These are phyloP conservation scores for Cosmorhoe ocellata DNA, from an alignment of 2,888 invertebrate species.

Conservation along the genomic window DNA sequence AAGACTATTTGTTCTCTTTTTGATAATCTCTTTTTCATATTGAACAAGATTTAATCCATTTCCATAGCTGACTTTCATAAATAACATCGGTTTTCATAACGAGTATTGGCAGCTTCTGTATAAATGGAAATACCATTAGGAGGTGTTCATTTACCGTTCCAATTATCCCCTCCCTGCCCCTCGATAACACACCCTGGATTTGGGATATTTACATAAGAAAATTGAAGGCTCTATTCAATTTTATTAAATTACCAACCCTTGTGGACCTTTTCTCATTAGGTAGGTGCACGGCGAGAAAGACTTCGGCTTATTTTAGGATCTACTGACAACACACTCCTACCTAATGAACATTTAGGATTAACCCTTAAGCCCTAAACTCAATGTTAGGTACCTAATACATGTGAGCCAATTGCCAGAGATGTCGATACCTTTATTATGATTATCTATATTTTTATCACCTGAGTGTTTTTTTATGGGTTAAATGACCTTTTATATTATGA, in stretches of 20 bases:
- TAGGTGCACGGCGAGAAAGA: conserved; percentile 10
- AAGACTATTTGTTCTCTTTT: too few relatives aligned
- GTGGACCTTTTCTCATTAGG: conserved; percentile 25
- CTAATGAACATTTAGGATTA: neutral
- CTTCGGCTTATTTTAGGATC: conserved; percentile 12
- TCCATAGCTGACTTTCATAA: too few relatives aligned
- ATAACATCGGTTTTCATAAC: too few relatives aligned
- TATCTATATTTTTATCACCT: too few relatives aligned
- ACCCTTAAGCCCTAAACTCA: neutral
- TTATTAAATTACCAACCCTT: conserved; percentile 29
- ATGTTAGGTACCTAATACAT: too few relatives aligned
- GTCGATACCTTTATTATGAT: too few relatives aligned
- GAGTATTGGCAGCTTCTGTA: too few relatives aligned
- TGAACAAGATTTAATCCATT: too few relatives aligned
- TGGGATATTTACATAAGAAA: conserved; percentile 33
- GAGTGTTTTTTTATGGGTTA: too few relatives aligned
- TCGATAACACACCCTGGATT: conserved; percentile 11
- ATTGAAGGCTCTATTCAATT: conserved; percentile 25
- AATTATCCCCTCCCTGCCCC: conserved; percentile 2
- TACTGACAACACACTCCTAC: neutral
- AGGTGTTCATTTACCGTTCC: conserved; percentile 13
- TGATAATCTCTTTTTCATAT: too few relatives aligned
- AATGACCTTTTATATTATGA: too few relatives aligned
- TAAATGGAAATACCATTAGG: neutral
- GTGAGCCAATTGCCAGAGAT: too few relatives aligned